phyloP scores from a whole-genome alignment of 2,797 vertebrate genomes.

The Psittacula echo region DNA sequence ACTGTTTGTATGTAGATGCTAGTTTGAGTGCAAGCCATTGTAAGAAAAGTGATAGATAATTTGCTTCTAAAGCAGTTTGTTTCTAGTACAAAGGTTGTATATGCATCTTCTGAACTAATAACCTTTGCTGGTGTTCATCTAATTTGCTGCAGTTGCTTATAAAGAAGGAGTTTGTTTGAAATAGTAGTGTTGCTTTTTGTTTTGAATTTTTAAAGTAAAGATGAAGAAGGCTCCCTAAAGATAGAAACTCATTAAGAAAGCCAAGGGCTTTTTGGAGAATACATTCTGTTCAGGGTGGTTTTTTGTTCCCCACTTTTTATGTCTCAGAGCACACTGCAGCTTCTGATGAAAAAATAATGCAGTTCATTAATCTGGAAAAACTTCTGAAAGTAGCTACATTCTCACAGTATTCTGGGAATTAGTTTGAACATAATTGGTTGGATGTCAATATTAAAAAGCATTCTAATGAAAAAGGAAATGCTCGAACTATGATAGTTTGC shows the following conservation, averaged over 20 bases:
- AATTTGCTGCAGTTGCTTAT: not conserved
- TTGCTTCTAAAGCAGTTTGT: not conserved
- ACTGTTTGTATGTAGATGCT: not conserved
- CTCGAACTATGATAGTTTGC: slow-evolving; percentile 45
- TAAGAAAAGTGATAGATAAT: not conserved
- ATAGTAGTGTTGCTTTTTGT: not conserved
- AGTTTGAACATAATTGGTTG: slow-evolving; percentile 65
- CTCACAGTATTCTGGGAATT: slow-evolving; percentile 64
- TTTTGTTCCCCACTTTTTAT: slow-evolving; percentile 24
- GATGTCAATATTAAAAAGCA: slow-evolving; percentile 66
- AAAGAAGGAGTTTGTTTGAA: not conserved
- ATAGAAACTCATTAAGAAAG: slow-evolving; percentile 50
- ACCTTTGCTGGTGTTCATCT: not conserved
- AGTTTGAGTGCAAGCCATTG: not conserved
- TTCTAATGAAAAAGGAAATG: slow-evolving; percentile 61
- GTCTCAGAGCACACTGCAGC: slow-evolving; percentile 8
- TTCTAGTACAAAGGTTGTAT: not conserved
- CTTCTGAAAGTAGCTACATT: slow-evolving; percentile 50
- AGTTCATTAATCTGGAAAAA: slow-evolving; percentile 69
- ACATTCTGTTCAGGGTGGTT: not conserved
- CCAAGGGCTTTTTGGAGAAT: slow-evolving; percentile 27
- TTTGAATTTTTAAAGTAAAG: slow-evolving; percentile 52
- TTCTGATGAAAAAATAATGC: slow-evolving; percentile 72
- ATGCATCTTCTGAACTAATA: not conserved
- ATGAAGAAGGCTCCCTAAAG: slow-evolving; percentile 22